These are phyloP conservation scores for Metopolophium dirhodum DNA, from an alignment of 1,140 invertebrate species.

Conservation along the genomic window DNA sequence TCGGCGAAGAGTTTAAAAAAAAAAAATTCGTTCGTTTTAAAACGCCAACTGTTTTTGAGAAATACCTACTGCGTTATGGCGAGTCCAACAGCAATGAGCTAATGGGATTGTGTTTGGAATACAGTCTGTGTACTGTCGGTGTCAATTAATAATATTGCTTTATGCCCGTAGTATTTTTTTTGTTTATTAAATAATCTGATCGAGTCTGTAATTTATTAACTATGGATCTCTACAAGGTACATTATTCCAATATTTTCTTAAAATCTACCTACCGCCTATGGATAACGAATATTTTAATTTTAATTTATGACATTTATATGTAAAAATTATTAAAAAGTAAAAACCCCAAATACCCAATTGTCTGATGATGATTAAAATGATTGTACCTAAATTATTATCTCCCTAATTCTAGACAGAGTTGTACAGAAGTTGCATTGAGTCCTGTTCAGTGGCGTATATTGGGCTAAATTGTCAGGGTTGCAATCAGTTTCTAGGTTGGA, in stretches of 20 bases:
- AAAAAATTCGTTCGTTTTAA: neutral
- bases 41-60: neutral
- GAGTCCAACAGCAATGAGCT: neutral
- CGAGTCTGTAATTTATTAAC: constrained; percentile 11
- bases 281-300: neutral
- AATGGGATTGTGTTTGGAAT: constrained; percentile 11
- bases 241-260: constrained; percentile 15
- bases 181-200: neutral
- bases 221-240: constrained; percentile 8
- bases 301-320: neutral
- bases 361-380: neutral
- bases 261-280: neutral
- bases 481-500: too few relatives aligned
- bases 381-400: neutral
- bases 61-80: neutral
- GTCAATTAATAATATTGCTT: constrained; percentile 11
- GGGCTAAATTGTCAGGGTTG: too few relatives aligned
- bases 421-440: neutral
- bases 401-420: neutral
- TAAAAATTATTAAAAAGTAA: neutral
- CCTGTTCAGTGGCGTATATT: too few relatives aligned
- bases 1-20: neutral
- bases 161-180: neutral
- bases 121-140: neutral
- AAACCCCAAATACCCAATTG: neutral